phyloP scores from a whole-genome alignment of 2,113 vertebrate species.

The Neomonachus schauinslandi region DNA sequence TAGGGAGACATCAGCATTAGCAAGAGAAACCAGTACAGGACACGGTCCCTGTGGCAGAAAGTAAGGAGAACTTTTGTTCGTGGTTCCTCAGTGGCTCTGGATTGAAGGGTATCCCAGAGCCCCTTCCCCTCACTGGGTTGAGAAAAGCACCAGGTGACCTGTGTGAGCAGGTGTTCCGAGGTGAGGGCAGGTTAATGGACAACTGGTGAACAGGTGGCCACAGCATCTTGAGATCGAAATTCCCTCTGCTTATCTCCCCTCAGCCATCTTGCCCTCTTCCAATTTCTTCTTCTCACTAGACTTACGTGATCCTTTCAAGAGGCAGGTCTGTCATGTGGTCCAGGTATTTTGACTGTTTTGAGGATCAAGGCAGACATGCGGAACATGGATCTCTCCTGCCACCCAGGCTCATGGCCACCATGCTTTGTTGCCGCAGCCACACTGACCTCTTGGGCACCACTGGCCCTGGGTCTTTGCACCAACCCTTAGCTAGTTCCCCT shows the following conservation, averaged over 20 bases:
- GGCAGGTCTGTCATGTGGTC: background rate
- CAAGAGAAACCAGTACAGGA: background rate
- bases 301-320: background rate
- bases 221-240: background rate
- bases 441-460: background rate
- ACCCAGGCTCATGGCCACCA: accelerated
- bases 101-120: background rate
- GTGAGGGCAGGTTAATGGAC: background rate
- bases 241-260: background rate
- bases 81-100: background rate
- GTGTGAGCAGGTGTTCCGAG: background rate
- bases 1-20: background rate
- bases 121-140: background rate
- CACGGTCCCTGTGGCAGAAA: background rate
- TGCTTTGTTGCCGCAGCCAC: background rate
- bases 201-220: background rate
- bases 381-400: background rate
- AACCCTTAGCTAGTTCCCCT: background rate
- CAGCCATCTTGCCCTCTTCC: background rate
- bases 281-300: background rate
- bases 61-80: background rate
- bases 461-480: background rate
- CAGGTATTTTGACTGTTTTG: background rate
- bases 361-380: background rate
- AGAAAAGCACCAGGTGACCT: background rate